Evolutionary conservation across 1,140 invertebrate genomes (phyloP).

Genomic region (Diachasmimorpha longicaudata): DNA sequence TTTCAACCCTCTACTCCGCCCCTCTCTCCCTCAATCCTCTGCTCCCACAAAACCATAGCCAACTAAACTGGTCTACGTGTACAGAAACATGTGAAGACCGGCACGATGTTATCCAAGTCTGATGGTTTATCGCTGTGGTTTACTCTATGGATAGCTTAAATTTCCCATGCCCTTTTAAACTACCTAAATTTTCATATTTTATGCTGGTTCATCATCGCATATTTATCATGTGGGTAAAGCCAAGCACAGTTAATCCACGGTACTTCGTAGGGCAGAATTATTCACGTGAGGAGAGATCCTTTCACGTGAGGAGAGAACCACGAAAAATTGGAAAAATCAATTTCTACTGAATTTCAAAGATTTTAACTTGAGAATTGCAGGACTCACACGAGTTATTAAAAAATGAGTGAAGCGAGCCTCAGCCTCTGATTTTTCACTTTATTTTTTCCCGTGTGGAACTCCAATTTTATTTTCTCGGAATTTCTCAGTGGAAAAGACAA

Average conservation of each 20-base stretch:
- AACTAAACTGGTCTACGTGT: background rate
- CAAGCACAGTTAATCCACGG: background rate
- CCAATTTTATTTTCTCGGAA: background rate
- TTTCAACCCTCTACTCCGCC: background rate
- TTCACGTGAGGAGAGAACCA: too few species aligned
- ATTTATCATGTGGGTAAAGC: background rate
- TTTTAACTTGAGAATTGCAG: too few species aligned
- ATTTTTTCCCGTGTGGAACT: background rate
- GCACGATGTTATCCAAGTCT: background rate
- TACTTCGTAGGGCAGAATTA: background rate
- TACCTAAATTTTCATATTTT: background rate
- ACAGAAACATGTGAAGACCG: background rate
- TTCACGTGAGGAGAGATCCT: background rate
- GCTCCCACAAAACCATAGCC: background rate
- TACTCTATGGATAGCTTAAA: background rate
- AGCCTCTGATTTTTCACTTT: too few species aligned
- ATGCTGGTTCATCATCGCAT: background rate
- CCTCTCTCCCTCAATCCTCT: background rate
- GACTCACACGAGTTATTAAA: too few species aligned
- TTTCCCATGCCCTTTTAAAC: background rate
- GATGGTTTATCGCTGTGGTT: background rate
- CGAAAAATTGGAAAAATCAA: too few species aligned
- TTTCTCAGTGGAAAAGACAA: slow-evolving; percentile 5
- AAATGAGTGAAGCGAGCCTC: too few species aligned
- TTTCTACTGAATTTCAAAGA: too few species aligned